Percentiles rank a stretch among this genome's conserved stretches.
Evolutionary conservation across 2,113 vertebrate genomes (phyloP).

Genomic region (Pelusios castaneus): DNA sequence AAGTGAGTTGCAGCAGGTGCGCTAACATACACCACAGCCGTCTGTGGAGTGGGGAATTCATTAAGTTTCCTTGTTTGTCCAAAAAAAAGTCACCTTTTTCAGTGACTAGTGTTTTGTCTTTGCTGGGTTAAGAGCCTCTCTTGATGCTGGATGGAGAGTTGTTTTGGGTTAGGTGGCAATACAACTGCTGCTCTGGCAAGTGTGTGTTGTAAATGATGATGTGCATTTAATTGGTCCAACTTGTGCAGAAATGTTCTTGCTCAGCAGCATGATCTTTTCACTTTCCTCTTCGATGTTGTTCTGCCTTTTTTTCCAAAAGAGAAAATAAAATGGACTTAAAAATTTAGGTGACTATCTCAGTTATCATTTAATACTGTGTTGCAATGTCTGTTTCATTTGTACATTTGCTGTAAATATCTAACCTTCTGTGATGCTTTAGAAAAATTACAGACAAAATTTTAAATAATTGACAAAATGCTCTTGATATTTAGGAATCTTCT

Average conservation of each 20-base stretch:
- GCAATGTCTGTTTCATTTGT: background rate
- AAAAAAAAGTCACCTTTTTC: slow-evolving; percentile 76
- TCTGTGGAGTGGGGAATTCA: slow-evolving; percentile 84
- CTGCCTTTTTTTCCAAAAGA: background rate
- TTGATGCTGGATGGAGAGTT: background rate
- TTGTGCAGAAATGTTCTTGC: background rate
- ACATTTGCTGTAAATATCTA: background rate
- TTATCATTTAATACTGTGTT: background rate
- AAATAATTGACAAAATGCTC: background rate
- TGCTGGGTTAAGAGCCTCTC: slow-evolving; percentile 60
- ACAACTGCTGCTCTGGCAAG: background rate
- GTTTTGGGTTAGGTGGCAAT: background rate
- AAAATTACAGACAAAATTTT: background rate
- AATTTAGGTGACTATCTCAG: background rate
- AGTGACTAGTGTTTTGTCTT: slow-evolving; percentile 58
- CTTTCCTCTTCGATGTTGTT: background rate
- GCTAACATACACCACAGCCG: slow-evolving; percentile 87
- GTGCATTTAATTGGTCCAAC: slow-evolving; percentile 32
- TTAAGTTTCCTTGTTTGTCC: slow-evolving; percentile 84
- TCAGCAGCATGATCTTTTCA: slow-evolving; percentile 3
- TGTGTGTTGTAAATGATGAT: background rate
- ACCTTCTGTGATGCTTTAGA: background rate
- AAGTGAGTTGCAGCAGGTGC: slow-evolving; percentile 93
- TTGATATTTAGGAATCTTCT: background rate
- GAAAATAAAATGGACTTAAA: background rate